A percentile compares a stretch with the other conserved stretches of the same genome.
Conservation (phyloP, 2,113 vertebrate species). For the Furnarius figulus region DNA sequence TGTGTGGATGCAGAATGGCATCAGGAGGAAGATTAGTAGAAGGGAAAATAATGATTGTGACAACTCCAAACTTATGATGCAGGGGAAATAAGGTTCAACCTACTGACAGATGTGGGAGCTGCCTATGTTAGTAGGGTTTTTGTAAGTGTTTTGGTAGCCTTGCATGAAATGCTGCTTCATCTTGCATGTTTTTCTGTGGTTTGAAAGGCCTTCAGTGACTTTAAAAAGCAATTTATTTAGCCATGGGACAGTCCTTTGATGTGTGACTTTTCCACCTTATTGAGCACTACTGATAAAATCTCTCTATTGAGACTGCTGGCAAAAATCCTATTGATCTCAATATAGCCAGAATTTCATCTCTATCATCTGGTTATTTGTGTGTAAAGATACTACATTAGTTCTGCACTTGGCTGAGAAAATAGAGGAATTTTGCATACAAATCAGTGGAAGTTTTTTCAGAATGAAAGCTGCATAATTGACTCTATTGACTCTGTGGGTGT, state of each 20-base stretch:
- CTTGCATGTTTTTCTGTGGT: not conserved
- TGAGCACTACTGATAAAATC: not conserved
- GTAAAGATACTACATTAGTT: not conserved
- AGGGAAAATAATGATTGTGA: not conserved
- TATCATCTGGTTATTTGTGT: not conserved
- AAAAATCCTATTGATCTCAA: not conserved
- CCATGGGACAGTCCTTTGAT: not conserved
- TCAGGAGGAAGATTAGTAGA: not conserved
- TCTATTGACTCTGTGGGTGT: slow-evolving; percentile 32
- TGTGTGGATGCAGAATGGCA: not conserved
- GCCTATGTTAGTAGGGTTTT: not conserved
- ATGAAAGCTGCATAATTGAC: slow-evolving; percentile 25
- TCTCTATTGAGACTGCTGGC: not conserved
- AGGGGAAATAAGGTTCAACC: not conserved
- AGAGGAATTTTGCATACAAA: slow-evolving; percentile 7
- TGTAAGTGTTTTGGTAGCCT: not conserved
- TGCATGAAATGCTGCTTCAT: not conserved
- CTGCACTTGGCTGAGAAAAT: not conserved
- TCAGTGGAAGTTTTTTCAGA: slow-evolving; percentile 13
- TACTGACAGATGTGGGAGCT: not conserved
- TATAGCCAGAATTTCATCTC: not conserved
- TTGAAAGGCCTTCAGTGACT: not conserved
- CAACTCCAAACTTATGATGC: not conserved
- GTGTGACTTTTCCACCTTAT: not conserved
- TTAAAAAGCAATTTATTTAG: not conserved